phyloP scores from a whole-genome alignment of 2,113 vertebrate genomes.

The Cervus canadensis region DNA sequence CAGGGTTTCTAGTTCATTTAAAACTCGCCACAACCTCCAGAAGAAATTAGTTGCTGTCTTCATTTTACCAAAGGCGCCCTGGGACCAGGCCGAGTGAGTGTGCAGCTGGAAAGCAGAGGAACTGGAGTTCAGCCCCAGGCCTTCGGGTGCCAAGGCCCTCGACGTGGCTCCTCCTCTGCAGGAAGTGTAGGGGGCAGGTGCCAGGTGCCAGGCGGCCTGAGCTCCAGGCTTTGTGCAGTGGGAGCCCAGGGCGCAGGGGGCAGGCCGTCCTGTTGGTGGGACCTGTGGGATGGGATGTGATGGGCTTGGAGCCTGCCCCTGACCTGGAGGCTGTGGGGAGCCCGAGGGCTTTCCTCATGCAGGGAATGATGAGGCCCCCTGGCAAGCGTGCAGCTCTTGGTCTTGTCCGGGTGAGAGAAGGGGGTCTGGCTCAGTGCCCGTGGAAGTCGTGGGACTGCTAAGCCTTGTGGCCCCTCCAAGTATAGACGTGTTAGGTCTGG shows the following conservation, averaged over 20 bases:
- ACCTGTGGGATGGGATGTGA: rapidly evolving
- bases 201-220: rapidly evolving
- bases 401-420: not conserved
- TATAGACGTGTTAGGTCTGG: rapidly evolving
- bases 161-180: not conserved
- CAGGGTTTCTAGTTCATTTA: not conserved
- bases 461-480: not conserved
- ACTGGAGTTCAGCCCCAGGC: too few relatives aligned
- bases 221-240: rapidly evolving
- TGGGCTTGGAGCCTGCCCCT: not conserved
- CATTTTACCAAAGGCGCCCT: not conserved
- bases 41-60: not conserved
- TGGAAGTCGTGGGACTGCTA: not conserved
- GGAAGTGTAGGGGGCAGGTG: not conserved
- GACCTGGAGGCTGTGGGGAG: not conserved
- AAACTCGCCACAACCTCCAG: not conserved
- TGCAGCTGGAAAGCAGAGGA: not conserved
- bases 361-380: too few relatives aligned
- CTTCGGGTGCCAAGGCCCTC: not conserved
- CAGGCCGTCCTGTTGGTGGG: not conserved
- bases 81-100: not conserved
- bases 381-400: not conserved
- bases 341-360: not conserved
- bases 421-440: not conserved
- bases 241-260: not conserved